Evolutionary conservation across 2,113 vertebrate species (phyloP), one percentile per base, ranked within the genome.

Genomic region (Hepsetus odoe): DNA sequence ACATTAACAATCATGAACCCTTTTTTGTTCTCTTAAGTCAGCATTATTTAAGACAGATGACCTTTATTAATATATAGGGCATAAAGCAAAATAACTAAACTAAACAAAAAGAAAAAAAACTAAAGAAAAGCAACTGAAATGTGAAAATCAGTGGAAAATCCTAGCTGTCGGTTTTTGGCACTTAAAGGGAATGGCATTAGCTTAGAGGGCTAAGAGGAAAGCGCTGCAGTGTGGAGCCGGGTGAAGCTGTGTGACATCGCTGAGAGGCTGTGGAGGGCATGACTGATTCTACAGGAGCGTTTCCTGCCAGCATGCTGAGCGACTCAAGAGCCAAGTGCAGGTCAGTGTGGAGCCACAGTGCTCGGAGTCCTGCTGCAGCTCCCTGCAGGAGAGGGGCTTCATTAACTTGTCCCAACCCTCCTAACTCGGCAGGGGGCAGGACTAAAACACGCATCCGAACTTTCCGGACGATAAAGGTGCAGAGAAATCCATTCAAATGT

Each of bases 211-310:
- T 51, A 20, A 33, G 33, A 13, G 18, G 18, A 71, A 55, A 40
- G 32, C 55, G 22, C 11, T 16, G 13, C 28, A 38, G 32, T 53
- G 28, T 10, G 13, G 49, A 51, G 42, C 24, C 16, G 58, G 38
- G 58, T 64, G n/a, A 53, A n/a, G 58, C 26, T 32, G 24, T 65
- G 16, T 66, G 22, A 53, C 51, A 55, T 76, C 9, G 51, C 51
- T 55, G 51, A 53, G 62, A 28, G 18, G 14, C n/a, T 76, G 62
- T 10, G 3, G 61, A 75, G 32, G 51, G 44, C 22, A 22, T 8
- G 59, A 53, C 32, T n/a, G 46, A 53, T 76, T 11, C 64, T 67
- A 53, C 7, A 75, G 58, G 24, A 73, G 18, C 10, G 46, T 49
- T 49, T 49, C 46, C 46, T 49, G 46, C 46, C 46, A 49, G 58